phyloP scores from a whole-genome alignment of 2,888 invertebrate genomes.

The Thyatira batis region DNA sequence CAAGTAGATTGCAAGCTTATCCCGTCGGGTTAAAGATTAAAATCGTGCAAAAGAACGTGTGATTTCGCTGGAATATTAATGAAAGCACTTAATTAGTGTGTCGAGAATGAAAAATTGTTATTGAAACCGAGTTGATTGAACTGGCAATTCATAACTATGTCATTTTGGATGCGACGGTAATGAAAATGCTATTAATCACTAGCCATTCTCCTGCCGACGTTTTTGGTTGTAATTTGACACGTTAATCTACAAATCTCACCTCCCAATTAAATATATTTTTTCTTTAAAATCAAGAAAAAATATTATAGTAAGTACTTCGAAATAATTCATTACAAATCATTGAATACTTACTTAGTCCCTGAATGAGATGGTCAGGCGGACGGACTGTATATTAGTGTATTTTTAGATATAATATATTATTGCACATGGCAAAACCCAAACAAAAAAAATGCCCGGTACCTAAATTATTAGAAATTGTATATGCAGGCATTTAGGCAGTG shows the following conservation, averaged over 20 bases:
- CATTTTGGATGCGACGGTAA: conserved; percentile 76
- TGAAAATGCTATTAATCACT: conserved; percentile 76
- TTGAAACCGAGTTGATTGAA: conserved; percentile 80
- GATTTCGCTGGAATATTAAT: conserved; percentile 67
- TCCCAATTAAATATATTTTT: conserved; percentile 26
- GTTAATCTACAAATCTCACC: conserved; percentile 58
- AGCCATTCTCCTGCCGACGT: conserved; percentile 44
- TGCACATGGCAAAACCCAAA: too few species aligned
- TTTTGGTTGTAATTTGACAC: conserved; percentile 52
- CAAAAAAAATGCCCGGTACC: too few species aligned
- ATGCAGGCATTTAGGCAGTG: too few species aligned
- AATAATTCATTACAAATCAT: too few species aligned
- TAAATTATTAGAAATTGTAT: too few species aligned
- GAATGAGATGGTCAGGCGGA: too few species aligned
- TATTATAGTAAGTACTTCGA: too few species aligned
- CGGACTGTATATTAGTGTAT: too few species aligned
- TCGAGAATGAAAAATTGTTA: conserved; percentile 82
- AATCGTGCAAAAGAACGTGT: conserved; percentile 23
- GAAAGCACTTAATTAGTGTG: conserved; percentile 81
- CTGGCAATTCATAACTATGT: conserved; percentile 79
- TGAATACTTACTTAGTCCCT: too few species aligned
- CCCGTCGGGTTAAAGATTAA: conserved; percentile 40
- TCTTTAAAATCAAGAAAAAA: too few species aligned
- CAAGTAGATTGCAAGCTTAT: conserved; percentile 43
- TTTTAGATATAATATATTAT: too few species aligned